Percentiles rank a stretch among this genome's conserved stretches.
phyloP scores from a whole-genome alignment of 1,140 invertebrate species.

The Leptinotarsa undecemlineata region DNA sequence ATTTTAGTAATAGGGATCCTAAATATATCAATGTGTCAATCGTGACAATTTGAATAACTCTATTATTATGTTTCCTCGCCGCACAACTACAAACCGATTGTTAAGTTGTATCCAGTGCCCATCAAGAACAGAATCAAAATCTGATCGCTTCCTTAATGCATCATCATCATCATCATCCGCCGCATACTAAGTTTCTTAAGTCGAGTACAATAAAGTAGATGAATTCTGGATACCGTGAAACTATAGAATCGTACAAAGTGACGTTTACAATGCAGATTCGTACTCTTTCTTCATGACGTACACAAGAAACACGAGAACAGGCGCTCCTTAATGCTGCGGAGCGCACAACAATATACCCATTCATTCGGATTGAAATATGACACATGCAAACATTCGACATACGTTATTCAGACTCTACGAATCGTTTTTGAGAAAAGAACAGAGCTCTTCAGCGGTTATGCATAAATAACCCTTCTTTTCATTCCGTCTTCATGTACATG shows the following conservation, averaged over 20 bases:
- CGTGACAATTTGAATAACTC: no score
- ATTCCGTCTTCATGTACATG: neutral
- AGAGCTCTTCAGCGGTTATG: slow-evolving; percentile 1
- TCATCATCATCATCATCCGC: neutral
- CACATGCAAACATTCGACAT: neutral
- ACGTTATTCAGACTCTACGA: neutral
- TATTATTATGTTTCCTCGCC: no score
- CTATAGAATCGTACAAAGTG: neutral
- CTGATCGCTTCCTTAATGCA: slow-evolving; percentile 9
- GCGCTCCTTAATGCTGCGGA: neutral
- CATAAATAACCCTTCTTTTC: neutral
- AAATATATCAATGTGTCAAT: no score
- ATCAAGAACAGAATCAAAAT: neutral
- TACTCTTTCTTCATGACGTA: slow-evolving; percentile 12
- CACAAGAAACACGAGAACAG: neutral
- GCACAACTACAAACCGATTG: no score
- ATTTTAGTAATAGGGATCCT: no score
- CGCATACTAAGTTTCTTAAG: neutral
- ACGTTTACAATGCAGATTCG: slow-evolving; percentile 18
- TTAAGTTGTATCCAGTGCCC: no score
- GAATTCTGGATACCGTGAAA: neutral
- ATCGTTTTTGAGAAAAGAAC: neutral
- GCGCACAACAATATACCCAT: slow-evolving; percentile 11
- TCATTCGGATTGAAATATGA: slow-evolving; percentile 7
- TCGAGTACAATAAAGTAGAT: slow-evolving; percentile 1